These are phyloP conservation scores for Fopius arisanus DNA, from an alignment of 1,140 invertebrate genomes.

Conservation along the genomic window DNA sequence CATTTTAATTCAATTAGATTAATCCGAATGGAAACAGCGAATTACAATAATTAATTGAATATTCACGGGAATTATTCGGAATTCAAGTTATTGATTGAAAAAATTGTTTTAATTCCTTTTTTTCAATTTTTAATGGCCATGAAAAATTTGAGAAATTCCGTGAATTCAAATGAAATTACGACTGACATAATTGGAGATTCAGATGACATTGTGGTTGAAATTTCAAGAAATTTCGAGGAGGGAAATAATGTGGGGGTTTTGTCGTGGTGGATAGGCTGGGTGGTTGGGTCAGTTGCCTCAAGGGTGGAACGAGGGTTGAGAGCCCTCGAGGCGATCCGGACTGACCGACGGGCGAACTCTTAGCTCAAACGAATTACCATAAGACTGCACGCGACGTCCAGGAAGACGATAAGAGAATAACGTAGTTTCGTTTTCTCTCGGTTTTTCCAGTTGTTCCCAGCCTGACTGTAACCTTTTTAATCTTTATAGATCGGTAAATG, in stretches of 20 bases:
- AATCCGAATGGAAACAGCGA: too few species aligned
- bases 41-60: too few species aligned
- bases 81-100: too few species aligned
- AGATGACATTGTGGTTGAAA: too few species aligned
- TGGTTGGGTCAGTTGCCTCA: slow-evolving; percentile 31
- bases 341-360: slow-evolving; percentile 49
- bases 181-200: too few species aligned
- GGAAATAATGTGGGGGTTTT: slow-evolving; percentile 18
- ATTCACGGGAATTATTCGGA: too few species aligned
- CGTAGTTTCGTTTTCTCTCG: slow-evolving; percentile 29
- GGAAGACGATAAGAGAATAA: slow-evolving; percentile 59
- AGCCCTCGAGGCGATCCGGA: background rate
- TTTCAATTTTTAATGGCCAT: too few species aligned
- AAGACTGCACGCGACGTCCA: slow-evolving; percentile 60
- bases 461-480: background rate
- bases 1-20: too few species aligned
- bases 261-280: slow-evolving; percentile 23
- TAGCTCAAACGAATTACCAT: slow-evolving; percentile 60
- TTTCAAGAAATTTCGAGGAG: background rate
- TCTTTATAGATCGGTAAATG: background rate
- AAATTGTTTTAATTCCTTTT: too few species aligned
- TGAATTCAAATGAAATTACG: too few species aligned
- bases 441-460: slow-evolving; percentile 6
- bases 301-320: background rate
- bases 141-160: too few species aligned